These are phyloP conservation scores for Aplysina aerophoba DNA, from an alignment of 37 sponge, comb jelly and placozoan genomes.

Conservation along the genomic window DNA sequence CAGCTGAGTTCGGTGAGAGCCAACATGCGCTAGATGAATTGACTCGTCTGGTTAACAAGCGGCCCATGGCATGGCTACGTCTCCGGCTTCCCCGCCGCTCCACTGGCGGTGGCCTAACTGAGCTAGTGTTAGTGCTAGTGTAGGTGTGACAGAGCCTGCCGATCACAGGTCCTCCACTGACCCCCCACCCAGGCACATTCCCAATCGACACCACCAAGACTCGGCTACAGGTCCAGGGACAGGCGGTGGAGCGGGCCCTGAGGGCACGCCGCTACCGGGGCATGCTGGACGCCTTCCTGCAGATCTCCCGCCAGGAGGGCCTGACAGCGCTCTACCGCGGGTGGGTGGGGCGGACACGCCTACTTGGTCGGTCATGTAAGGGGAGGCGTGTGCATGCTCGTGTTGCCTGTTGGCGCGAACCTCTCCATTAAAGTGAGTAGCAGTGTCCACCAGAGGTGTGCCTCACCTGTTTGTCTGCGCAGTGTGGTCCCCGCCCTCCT, in stretches of 20 bases:
- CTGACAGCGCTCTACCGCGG: constrained; percentile 79
- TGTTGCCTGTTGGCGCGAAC: too few relatives aligned
- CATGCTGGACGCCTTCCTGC: constrained; percentile 79
- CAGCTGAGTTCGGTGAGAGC: constrained; percentile 91
- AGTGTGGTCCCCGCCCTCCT: constrained; percentile 88
- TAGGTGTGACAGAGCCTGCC: too few relatives aligned
- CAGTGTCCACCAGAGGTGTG: too few relatives aligned
- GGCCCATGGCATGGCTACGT: too few relatives aligned
- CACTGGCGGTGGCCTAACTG: too few relatives aligned
- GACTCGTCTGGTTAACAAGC: not conserved
- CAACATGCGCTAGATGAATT: not conserved
- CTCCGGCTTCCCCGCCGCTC: too few relatives aligned
- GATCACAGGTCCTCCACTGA: too few relatives aligned
- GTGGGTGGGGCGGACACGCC: constrained; percentile 34
- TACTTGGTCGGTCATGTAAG: not conserved
- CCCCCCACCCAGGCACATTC: constrained; percentile 74
- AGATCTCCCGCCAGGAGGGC: constrained; percentile 80
- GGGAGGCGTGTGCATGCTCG: not conserved
- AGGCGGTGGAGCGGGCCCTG: constrained; percentile 48
- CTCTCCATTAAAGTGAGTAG: too few relatives aligned
- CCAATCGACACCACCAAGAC: constrained; percentile 92
- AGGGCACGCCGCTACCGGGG: constrained; percentile 65
- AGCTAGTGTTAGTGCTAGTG: too few relatives aligned
- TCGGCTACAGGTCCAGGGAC: constrained; percentile 81
- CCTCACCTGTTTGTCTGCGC: not conserved